phyloP scores from a whole-genome alignment of 2,888 invertebrate genomes.

The Sabellastarte sp. region DNA sequence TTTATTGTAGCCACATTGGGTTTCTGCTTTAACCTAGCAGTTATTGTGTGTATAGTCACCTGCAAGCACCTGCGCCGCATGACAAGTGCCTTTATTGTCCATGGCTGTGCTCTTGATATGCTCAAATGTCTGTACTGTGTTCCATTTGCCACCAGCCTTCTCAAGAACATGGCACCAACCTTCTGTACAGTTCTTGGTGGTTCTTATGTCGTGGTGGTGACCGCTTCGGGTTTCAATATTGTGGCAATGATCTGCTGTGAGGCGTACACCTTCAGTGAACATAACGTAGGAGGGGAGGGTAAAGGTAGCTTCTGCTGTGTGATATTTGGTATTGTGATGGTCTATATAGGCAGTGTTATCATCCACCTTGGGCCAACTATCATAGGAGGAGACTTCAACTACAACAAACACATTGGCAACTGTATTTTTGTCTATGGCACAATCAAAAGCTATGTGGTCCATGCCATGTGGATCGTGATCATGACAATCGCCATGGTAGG shows the following conservation, averaged over 20 bases:
- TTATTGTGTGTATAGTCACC: constrained; percentile 46
- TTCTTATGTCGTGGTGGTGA: constrained; percentile 54
- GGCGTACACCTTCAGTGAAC: constrained; percentile 56
- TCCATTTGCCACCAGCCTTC: constrained; percentile 54
- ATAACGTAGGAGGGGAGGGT: constrained; percentile 44
- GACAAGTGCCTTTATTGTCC: constrained; percentile 58
- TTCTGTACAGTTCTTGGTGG: constrained; percentile 54
- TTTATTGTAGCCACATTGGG: constrained; percentile 52
- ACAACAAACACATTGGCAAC: constrained; percentile 55
- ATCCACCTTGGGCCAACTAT: constrained; percentile 59
- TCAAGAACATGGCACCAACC: constrained; percentile 41
- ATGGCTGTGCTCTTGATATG: constrained; percentile 55
- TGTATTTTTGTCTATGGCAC: constrained; percentile 56
- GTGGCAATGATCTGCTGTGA: constrained; percentile 59
- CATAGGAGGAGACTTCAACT: constrained; percentile 58
- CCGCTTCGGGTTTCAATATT: constrained; percentile 58
- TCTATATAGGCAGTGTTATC: constrained; percentile 56
- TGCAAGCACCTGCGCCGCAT: constrained; percentile 45
- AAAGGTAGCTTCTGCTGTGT: constrained; percentile 55
- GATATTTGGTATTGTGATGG: constrained; percentile 55
- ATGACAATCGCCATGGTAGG: constrained; percentile 51
- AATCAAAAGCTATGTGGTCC: constrained; percentile 55
- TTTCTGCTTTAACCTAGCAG: constrained; percentile 48
- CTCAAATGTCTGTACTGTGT: constrained; percentile 56
- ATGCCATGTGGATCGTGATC: constrained; percentile 58